Conservation (phyloP, 2,888 invertebrate species). For the Eudasyphora cyanicolor region DNA sequence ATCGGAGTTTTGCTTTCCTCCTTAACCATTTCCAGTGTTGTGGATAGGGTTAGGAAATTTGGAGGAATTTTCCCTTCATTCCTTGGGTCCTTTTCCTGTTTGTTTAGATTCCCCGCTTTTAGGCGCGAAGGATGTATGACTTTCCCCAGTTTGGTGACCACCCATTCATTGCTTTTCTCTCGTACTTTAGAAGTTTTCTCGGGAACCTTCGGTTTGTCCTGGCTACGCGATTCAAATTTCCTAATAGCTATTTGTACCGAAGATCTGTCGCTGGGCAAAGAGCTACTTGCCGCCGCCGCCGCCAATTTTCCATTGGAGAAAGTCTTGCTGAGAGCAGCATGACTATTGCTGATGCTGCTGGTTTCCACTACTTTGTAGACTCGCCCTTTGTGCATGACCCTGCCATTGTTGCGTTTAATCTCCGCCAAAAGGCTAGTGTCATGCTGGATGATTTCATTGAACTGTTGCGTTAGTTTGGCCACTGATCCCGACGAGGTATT, state of each 20-base stretch:
- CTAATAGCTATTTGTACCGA: slow-evolving; percentile 74
- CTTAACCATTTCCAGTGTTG: slow-evolving; percentile 67
- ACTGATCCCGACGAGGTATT: slow-evolving; percentile 80
- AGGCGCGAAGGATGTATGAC: slow-evolving; percentile 54
- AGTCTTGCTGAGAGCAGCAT: slow-evolving; percentile 29
- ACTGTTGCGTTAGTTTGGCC: slow-evolving; percentile 85
- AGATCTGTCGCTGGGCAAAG: slow-evolving; percentile 69
- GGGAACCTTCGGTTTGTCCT: slow-evolving; percentile 75
- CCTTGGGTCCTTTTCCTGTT: slow-evolving; percentile 50
- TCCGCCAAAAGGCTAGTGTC: slow-evolving; percentile 80
- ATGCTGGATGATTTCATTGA: slow-evolving; percentile 83
- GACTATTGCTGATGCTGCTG: slow-evolving; percentile 42
- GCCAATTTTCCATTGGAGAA: slow-evolving; percentile 32
- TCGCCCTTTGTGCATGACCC: slow-evolving; percentile 78
- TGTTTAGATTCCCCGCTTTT: slow-evolving; percentile 29
- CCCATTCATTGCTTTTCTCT: slow-evolving; percentile 75
- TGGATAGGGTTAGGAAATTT: slow-evolving; percentile 38
- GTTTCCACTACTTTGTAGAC: slow-evolving; percentile 79
- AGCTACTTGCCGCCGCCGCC: no score
- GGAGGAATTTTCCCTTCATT: slow-evolving; percentile 30
- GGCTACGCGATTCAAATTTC: slow-evolving; percentile 71
- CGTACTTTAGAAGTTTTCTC: slow-evolving; percentile 75
- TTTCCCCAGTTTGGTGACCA: slow-evolving; percentile 54
- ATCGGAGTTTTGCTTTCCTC: slow-evolving; percentile 71
- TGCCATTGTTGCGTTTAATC: slow-evolving; percentile 82